Percentiles rank a stretch among this genome's conserved stretches.
Conservation (phyloP, 2,797 vertebrate genomes). For the Lepus townsendii region DNA sequence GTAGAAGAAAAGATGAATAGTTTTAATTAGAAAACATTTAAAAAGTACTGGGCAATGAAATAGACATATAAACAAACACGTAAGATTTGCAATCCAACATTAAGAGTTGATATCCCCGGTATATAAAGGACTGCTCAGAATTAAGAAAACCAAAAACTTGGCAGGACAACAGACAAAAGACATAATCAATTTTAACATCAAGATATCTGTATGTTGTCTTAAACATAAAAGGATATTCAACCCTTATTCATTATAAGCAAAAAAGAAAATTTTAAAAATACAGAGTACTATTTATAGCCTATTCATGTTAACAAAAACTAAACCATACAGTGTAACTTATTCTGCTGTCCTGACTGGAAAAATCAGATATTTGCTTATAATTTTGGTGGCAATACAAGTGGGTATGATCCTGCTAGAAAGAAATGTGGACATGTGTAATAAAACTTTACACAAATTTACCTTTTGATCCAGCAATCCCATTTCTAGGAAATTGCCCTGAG, state of each 20-base stretch:
- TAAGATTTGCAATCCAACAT: background rate
- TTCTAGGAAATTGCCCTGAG: background rate
- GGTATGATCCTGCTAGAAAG: background rate
- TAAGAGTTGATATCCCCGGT: background rate
- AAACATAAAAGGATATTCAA: background rate
- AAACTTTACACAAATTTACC: background rate
- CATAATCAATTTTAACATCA: background rate
- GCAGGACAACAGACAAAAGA: background rate
- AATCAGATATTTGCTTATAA: background rate
- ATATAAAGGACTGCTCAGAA: background rate
- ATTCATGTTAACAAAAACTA: background rate
- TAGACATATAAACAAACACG: background rate
- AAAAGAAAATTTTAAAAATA: conserved; percentile 19
- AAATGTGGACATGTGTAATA: background rate
- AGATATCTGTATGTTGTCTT: background rate
- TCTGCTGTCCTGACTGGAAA: background rate
- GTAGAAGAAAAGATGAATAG: background rate
- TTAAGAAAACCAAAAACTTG: background rate
- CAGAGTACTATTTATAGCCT: background rate
- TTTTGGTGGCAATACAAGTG: background rate
- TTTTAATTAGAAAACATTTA: background rate
- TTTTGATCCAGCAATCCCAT: background rate
- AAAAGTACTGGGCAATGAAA: background rate
- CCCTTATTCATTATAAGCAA: background rate
- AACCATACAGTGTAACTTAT: background rate